phyloP scores from a whole-genome alignment of 1,140 invertebrate genomes.

The Drosophila sturtevanti region DNA sequence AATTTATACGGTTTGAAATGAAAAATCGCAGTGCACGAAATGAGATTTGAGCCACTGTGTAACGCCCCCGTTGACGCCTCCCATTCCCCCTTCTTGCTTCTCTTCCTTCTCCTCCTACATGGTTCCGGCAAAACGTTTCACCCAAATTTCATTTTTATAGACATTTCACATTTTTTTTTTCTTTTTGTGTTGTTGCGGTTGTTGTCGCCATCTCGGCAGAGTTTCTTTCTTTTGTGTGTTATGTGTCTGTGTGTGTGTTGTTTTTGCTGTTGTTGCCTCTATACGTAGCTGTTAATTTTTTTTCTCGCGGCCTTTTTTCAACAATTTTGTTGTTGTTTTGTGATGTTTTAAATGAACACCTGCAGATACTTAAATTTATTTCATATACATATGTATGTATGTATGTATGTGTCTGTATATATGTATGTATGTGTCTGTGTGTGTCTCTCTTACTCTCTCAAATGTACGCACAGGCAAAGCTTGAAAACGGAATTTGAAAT shows the following conservation, averaged over 20 bases:
- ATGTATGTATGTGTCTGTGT: conserved; percentile 17
- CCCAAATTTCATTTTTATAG: conserved; percentile 63
- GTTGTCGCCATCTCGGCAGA: conserved; percentile 58
- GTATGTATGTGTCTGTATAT: conserved; percentile 6
- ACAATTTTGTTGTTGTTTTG: conserved; percentile 66
- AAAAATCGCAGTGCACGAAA: not conserved
- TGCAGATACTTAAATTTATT: conserved; percentile 82
- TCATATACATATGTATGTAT: conserved; percentile 43
- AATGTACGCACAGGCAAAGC: conserved; percentile 44
- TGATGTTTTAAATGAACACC: conserved; percentile 81
- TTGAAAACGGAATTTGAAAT: conserved; percentile 75
- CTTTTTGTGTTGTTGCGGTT: conserved; percentile 43
- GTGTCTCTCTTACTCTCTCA: conserved; percentile 11
- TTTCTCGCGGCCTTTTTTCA: conserved; percentile 55
- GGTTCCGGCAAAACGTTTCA: conserved; percentile 37
- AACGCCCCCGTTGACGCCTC: not conserved
- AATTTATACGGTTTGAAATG: too few relatives aligned
- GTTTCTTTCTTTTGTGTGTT: conserved; percentile 68
- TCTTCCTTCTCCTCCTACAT: not conserved
- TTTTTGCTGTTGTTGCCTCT: conserved; percentile 67
- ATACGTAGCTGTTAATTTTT: conserved; percentile 69
- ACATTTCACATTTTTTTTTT: conserved; percentile 62
- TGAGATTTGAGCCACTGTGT: conserved; percentile 2
- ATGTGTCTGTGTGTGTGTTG: conserved; percentile 45
- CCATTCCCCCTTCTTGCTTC: not conserved